Conservation (phyloP, 64 coral and sea anemone genomes). For the Cladopsammia gracilis region DNA sequence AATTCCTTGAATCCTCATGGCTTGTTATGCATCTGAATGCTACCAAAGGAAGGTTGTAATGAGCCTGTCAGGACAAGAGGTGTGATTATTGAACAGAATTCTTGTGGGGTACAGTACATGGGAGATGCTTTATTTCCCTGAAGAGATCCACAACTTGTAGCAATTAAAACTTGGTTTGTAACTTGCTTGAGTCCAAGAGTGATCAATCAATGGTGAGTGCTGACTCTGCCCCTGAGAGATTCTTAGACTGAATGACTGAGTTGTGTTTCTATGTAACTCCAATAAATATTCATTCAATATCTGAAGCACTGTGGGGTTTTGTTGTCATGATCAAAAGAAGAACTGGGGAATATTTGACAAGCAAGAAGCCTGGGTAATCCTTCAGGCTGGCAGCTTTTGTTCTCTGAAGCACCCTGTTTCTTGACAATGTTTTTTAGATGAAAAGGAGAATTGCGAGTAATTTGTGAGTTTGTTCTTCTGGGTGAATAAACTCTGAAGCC, state of each 20-base stretch:
- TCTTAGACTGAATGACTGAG: too few species aligned
- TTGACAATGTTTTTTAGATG: constrained; percentile 28
- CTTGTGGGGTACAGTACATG: neutral
- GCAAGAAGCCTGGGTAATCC: constrained; percentile 46
- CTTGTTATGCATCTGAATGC: neutral
- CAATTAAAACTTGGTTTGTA: too few species aligned
- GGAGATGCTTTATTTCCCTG: neutral
- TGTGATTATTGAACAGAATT: neutral
- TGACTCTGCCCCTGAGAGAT: too few species aligned
- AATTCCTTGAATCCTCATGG: neutral
- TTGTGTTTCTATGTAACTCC: too few species aligned
- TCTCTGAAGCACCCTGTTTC: neutral
- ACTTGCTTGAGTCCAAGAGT: too few species aligned
- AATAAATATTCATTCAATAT: too few species aligned
- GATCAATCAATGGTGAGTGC: too few species aligned
- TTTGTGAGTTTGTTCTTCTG: neutral
- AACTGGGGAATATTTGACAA: constrained; percentile 20
- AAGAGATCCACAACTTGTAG: neutral
- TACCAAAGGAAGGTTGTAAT: neutral
- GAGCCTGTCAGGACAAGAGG: constrained; percentile 21
- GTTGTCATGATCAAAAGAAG: neutral
- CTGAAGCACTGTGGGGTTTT: too few species aligned
- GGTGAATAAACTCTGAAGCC: constrained; percentile 19
- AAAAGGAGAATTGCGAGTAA: too few species aligned
- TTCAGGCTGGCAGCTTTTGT: neutral